Percentiles rank a stretch among this genome's conserved stretches.
phyloP scores from a whole-genome alignment of 2,888 invertebrate species.

The Acanthococcus lagerstroemiae region DNA sequence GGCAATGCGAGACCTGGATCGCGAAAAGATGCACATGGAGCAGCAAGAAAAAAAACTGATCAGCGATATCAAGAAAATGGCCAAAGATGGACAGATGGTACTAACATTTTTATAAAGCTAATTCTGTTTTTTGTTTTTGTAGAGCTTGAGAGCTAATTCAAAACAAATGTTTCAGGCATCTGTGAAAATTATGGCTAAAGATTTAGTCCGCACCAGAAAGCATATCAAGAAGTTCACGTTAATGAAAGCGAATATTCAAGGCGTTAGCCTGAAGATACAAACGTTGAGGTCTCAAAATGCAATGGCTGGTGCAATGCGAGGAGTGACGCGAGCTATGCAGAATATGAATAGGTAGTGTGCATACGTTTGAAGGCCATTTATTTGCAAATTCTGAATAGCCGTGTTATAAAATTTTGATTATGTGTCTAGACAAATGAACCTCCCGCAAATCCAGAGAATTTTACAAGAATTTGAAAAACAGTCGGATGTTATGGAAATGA shows the following conservation, averaged over 20 bases:
- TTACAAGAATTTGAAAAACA: conserved; percentile 97
- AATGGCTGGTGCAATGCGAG: conserved; percentile 99
- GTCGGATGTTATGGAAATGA: conserved; percentile 99
- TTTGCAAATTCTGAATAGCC: background rate
- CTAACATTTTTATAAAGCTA: conserved; percentile 32
- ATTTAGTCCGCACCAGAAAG: conserved; percentile 87
- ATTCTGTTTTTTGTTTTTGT: background rate
- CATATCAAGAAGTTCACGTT: conserved; percentile 98
- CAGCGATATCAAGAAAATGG: conserved; percentile 94
- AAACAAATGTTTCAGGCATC: conserved; percentile 66
- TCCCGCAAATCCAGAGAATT: conserved; percentile 98
- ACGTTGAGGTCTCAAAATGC: conserved; percentile 95
- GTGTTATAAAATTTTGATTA: too few species aligned
- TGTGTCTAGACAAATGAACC: conserved; percentile 73
- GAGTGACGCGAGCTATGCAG: conserved; percentile 95
- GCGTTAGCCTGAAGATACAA: conserved; percentile 92
- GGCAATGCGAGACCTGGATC: conserved; percentile 94
- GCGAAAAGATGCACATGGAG: conserved; percentile 91
- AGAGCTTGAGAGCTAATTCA: background rate
- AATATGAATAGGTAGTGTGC: conserved; percentile 76
- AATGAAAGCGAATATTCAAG: conserved; percentile 99
- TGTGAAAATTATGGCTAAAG: conserved; percentile 99
- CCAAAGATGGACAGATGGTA: conserved; percentile 98
- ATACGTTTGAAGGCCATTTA: too few species aligned
- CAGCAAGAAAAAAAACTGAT: conserved; percentile 98